Conservation (phyloP, 2,888 invertebrate genomes). For the Arrhopalites spinosus region DNA sequence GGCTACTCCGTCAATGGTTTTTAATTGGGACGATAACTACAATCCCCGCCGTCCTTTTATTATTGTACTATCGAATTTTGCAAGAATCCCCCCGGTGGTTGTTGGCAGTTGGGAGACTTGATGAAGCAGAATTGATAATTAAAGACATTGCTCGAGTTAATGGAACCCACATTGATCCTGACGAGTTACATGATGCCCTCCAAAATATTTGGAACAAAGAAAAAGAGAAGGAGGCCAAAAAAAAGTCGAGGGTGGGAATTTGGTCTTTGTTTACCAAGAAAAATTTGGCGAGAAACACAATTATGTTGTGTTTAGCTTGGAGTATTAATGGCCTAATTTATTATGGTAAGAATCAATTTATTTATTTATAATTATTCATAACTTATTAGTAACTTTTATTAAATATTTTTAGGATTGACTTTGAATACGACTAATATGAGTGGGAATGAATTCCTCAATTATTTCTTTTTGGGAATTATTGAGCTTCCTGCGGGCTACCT, state of each 20-base stretch:
- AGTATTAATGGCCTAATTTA: constrained; percentile 57
- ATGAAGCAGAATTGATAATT: constrained; percentile 47
- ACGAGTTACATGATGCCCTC: constrained; percentile 9
- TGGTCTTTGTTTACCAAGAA: constrained; percentile 30
- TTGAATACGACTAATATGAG: constrained; percentile 59
- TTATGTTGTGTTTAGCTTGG: constrained; percentile 41
- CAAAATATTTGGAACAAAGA: background rate
- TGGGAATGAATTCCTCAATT: constrained; percentile 71
- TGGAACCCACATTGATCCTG: constrained; percentile 15
- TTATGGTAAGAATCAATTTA: too few species aligned
- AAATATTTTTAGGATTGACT: background rate
- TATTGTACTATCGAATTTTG: constrained; percentile 41
- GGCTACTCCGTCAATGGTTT: constrained; percentile 47
- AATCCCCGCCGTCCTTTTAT: constrained; percentile 42
- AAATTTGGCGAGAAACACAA: constrained; percentile 24
- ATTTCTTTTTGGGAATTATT: constrained; percentile 67
- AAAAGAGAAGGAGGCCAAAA: background rate
- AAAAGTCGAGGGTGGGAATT: background rate
- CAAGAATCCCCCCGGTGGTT: constrained; percentile 54
- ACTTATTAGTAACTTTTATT: too few species aligned
- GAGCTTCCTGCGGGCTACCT: constrained; percentile 67
- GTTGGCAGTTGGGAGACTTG: constrained; percentile 44
- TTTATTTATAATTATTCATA: too few species aligned
- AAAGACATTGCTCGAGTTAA: constrained; percentile 44
- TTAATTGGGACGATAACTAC: constrained; percentile 46